Evolutionary conservation across 2,888 invertebrate species (phyloP).

Genomic region (Cerastis rubricosa): DNA sequence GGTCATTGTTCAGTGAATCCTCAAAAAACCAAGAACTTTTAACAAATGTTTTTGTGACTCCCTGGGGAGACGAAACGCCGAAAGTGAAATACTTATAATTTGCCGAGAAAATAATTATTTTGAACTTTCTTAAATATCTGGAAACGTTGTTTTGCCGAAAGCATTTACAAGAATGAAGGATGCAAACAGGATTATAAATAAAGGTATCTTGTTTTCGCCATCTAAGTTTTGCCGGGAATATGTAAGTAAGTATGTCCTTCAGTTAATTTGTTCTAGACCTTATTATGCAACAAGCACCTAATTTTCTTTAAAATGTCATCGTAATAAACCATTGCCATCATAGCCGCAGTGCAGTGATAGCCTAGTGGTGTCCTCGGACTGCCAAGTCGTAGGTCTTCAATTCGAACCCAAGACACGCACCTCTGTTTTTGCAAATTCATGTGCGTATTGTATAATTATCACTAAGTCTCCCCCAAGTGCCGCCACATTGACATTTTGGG

Average conservation of each 20-base stretch:
- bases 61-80: constrained; percentile 14
- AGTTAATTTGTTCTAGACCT: not conserved
- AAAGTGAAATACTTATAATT: constrained; percentile 45
- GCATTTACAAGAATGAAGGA: constrained; percentile 1
- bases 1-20: constrained; percentile 42
- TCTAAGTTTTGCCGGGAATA: not conserved
- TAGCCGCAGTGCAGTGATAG: no score
- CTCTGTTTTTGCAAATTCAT: no score
- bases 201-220: not conserved
- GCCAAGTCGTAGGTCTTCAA: no score
- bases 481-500: no score
- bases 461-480: no score
- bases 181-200: not conserved
- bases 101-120: constrained; percentile 34
- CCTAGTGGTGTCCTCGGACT: no score
- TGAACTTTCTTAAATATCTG: not conserved
- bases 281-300: not conserved
- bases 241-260: not conserved
- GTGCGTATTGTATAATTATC: no score
- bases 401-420: no score
- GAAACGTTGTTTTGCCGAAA: not conserved
- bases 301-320: no score
- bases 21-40: constrained; percentile 46
- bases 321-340: no score
- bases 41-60: constrained; percentile 45